Percentiles rank a stretch among this genome's conserved stretches.
Evolutionary conservation across 2,888 invertebrate species (phyloP).

Genomic region (Hetaerina titia): DNA sequence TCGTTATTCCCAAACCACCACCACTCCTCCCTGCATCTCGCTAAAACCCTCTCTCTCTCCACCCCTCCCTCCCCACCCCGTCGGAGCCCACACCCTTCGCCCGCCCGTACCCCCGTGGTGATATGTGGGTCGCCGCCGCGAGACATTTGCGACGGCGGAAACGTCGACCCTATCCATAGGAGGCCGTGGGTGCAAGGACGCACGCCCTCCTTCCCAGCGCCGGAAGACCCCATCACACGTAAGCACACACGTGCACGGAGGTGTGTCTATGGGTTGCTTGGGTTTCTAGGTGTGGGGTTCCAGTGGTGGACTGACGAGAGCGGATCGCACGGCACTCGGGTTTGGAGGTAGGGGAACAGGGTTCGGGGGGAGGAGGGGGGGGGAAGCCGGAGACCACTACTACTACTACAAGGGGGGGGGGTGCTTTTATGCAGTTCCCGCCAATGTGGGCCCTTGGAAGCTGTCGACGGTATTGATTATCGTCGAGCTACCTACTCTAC

Average conservation of each 20-base stretch:
- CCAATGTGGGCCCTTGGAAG: conserved; percentile 16
- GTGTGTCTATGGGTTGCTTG: neutral
- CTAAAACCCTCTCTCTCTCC: neutral
- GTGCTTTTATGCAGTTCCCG: neutral
- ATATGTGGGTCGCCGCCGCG: neutral
- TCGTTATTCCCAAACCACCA: neutral
- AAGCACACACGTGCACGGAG: neutral
- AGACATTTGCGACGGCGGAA: neutral
- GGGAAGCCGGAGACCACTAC: neutral
- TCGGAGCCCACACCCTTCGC: neutral
- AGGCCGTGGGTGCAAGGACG: neutral
- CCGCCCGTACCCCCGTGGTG: neutral
- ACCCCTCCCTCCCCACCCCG: neutral
- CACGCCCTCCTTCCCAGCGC: neutral
- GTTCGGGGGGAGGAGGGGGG: neutral
- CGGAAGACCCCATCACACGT: neutral
- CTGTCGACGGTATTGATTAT: conserved; percentile 49
- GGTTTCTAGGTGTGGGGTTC: neutral
- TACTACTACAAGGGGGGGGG: neutral
- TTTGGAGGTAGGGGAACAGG: neutral
- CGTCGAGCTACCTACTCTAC: conserved; percentile 32
- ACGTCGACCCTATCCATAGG: too few relatives aligned
- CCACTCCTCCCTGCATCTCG: neutral
- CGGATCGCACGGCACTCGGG: neutral
- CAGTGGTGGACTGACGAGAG: neutral